Evolutionary conservation across 2,888 invertebrate species (phyloP).

Genomic region (Platynereis dumerilii): DNA sequence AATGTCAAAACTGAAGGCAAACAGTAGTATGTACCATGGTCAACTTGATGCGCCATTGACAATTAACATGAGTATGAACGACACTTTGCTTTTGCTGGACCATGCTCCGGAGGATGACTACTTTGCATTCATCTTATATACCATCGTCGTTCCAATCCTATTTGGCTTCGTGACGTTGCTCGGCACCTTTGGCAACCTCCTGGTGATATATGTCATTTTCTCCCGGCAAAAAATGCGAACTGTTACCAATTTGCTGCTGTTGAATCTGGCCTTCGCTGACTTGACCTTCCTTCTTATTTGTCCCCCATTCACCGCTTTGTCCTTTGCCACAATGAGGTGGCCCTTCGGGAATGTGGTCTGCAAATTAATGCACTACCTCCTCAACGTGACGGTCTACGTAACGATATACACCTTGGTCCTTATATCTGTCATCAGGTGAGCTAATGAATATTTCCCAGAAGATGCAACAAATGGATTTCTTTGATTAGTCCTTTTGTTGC

Average conservation of each 20-base stretch:
- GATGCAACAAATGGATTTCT: too few relatives aligned
- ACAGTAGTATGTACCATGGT: too few relatives aligned
- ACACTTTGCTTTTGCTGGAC: not conserved
- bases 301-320: conserved; percentile 86
- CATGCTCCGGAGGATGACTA: not conserved
- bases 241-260: conserved; percentile 88
- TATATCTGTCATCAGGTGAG: conserved; percentile 77
- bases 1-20: too few relatives aligned
- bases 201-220: conserved; percentile 85
- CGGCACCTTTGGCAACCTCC: conserved; percentile 81
- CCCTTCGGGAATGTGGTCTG: conserved; percentile 88
- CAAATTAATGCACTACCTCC: conserved; percentile 86
- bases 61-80: too few relatives aligned
- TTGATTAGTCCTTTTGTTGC: too few relatives aligned
- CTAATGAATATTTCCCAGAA: too few relatives aligned
- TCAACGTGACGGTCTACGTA: conserved; percentile 87
- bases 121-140: conserved; percentile 13
- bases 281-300: conserved; percentile 87
- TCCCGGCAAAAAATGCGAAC: conserved; percentile 83
- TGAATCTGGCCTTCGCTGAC: conserved; percentile 86
- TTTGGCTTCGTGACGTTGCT: conserved; percentile 84
- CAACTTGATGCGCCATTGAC: too few relatives aligned
- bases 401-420: conserved; percentile 88
- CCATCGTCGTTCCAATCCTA: conserved; percentile 65
- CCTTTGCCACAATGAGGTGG: conserved; percentile 71